Evolutionary conservation across 2,113 vertebrate genomes (phyloP), one percentile per base, ranked within the genome.

Genomic region (Peromyscus maniculatus): DNA sequence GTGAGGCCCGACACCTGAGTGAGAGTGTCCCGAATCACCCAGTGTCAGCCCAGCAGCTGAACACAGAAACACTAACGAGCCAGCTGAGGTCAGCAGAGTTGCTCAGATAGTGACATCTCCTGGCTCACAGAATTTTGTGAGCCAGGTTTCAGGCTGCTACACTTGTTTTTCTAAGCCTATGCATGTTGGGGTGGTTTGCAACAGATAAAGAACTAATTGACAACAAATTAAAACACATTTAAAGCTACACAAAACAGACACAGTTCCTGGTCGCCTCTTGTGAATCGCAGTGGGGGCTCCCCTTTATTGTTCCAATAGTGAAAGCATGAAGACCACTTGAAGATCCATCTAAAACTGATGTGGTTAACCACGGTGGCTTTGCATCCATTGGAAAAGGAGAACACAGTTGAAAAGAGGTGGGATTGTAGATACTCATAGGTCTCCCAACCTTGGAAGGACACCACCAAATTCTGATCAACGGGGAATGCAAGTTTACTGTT

Each of bases 371-470:
- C 6, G 12, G 64, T 10, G 43, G 72, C 3, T 39, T 2, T 11
- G 31, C 12, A 43, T 6, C 15, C 1, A 0, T 12, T 4, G 4
- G 86, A n/a, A 72, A 75, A 26, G 31, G 2, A 71, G 0, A 0
- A 9, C 26, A n/a, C 39, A 17, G 0, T 36, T n/a, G 8, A 43
- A 46, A 64, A 22, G 19, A 31, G 13, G 36, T 7, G 46, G 86
- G 13, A 33, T 3, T 15, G 24, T 4, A 62, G 46, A 36, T 28
- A 59, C 66, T 39, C 15, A 33, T 1, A 31, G 39, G 15, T 4
- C 52, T 36, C 31, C 6, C 28, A 21, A n/a, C 1, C 33, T 96
- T 77, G 7, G 11, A 67, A 89, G 43, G 5, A 39, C 33, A 46
- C 24, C 19, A 59, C 55, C 71, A 31, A 26, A 57, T 90, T 10